Base-by-base conservation (phyloP, 1,140 invertebrate species). In the Drosophila sechellia region DNA sequence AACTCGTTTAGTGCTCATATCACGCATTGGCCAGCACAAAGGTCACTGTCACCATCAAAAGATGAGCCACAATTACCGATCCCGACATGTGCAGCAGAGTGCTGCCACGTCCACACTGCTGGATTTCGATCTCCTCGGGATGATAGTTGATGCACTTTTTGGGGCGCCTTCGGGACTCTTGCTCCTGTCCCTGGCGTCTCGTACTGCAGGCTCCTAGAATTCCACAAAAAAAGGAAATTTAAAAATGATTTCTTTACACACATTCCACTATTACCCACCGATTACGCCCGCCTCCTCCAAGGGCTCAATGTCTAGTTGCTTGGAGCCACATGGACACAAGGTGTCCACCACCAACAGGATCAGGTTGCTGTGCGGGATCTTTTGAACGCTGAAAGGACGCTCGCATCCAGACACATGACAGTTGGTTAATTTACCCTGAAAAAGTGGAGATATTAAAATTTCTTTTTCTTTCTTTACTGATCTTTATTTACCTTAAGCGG, bases 371-470 rank as follows among this genome's bases (percentile, higher is more conserved):
- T 97, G 96, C 40, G 95, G 96, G 77, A 98, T 97, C 93, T 97
- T 97, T 87, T 98, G 97, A 11, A 98, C 97, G 92, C 97, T 98
- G 93, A 98, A 98, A 12, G 97, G 97, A 75, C 97, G 96, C 92
- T 97, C 97, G 91, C 97, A 98, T 74, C 97, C 96, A 17, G 96
- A 96, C 27, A 95, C 94, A 86, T 98, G 97, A 90, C 97, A 98
- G 91, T 98, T 98, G 1, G 97, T 98, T 1, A 98, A 93, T 91
- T 97, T 97, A n/a, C 97, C 97, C 93, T 98, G 31, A 96, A 17
- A n/a, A n/a, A n/a, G n/a, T n/a, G n/a, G n/a, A n/a, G n/a, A n/a
- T n/a, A n/a, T n/a, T n/a, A n/a, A n/a, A n/a, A n/a, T n/a, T n/a
- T n/a, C n/a, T n/a, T n/a, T n/a, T n/a, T n/a, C n/a, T n/a, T n/a